Conservation (phyloP, 2,113 vertebrate genomes). For the Aegithalos caudatus region DNA sequence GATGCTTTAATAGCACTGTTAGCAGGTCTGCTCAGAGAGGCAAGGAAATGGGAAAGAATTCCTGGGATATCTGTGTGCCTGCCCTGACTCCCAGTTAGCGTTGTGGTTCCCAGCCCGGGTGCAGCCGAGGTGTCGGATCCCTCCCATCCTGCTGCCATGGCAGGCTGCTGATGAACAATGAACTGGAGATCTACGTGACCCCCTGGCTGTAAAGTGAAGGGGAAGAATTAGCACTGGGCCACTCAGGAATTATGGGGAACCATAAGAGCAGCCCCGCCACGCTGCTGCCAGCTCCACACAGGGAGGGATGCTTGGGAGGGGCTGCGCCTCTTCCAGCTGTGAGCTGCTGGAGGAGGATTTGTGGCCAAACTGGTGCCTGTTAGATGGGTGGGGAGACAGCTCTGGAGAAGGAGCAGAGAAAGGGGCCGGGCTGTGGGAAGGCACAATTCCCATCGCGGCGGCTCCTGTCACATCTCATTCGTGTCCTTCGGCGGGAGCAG, state of each 20-base stretch:
- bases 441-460: background rate
- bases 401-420: background rate
- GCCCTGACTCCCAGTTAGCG: background rate
- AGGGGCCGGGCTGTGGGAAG: background rate
- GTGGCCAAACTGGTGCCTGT: background rate
- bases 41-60: background rate
- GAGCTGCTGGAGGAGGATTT: background rate
- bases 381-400: background rate
- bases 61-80: background rate
- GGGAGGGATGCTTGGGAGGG: background rate
- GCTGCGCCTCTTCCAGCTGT: background rate
- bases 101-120: background rate
- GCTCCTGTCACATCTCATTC: background rate
- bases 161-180: background rate
- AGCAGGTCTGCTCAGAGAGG: background rate
- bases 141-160: background rate
- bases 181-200: background rate
- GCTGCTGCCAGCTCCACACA: background rate
- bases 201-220: background rate
- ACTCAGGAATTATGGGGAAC: background rate
- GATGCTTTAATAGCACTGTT: background rate
- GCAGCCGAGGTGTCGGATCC: rapidly evolving
- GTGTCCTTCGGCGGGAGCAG: background rate
- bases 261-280: background rate
- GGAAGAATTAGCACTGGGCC: background rate